These are phyloP conservation scores for Choristoneura rosaceana DNA, from an alignment of 2,888 invertebrate genomes.

Conservation along the genomic window DNA sequence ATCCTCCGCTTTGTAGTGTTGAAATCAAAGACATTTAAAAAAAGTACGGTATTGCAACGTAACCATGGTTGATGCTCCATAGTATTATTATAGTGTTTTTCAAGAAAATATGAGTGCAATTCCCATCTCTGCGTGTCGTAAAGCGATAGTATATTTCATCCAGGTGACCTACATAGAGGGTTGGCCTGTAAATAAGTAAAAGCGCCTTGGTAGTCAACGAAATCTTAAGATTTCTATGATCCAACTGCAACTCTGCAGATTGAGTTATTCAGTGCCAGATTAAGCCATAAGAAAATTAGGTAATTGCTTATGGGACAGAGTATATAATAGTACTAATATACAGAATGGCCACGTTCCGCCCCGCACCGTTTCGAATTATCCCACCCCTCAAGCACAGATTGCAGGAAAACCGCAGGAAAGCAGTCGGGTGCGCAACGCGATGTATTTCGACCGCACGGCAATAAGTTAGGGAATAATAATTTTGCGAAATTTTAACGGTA, in stretches of 20 bases:
- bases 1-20: no score
- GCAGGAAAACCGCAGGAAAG: no score
- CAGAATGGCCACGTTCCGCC: no score
- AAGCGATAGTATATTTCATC: slow-evolving; percentile 43
- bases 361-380: no score
- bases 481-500: no score
- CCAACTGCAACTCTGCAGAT: slow-evolving; percentile 9
- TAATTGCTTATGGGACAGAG: no score
- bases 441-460: no score
- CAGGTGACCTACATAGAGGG: slow-evolving; percentile 48
- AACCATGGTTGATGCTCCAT: background rate
- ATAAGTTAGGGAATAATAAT: no score
- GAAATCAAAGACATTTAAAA: background rate
- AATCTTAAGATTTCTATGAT: slow-evolving; percentile 25
- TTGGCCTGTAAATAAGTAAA: slow-evolving; percentile 26
- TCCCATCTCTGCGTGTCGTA: slow-evolving; percentile 36
- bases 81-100: slow-evolving; percentile 2
- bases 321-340: no score
- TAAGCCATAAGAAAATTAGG: no score
- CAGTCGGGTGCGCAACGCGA: no score
- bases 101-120: background rate
- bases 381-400: no score
- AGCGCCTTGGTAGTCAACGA: slow-evolving; percentile 13
- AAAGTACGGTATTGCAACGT: background rate
- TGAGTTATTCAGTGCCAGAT: slow-evolving; percentile 1